phyloP scores from a whole-genome alignment of 2,888 invertebrate genomes.

The Ochlodes sylvanus region DNA sequence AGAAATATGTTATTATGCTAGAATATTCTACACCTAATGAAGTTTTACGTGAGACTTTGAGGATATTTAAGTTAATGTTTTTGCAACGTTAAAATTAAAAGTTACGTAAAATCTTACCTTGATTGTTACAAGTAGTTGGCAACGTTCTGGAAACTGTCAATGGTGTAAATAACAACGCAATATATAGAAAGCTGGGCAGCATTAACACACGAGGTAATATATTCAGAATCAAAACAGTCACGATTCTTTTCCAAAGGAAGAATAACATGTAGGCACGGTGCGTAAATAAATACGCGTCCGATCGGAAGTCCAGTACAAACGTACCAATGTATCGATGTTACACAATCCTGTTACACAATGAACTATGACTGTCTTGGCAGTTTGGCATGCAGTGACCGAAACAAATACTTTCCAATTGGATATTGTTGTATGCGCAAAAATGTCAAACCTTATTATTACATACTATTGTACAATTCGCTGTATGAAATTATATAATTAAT shows the following conservation, averaged over 20 bases:
- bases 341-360: conserved; percentile 68
- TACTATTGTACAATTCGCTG: background rate
- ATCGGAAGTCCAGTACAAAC: conserved; percentile 76
- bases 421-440: conserved; percentile 16
- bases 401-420: conserved; percentile 67
- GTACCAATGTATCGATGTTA: conserved; percentile 67
- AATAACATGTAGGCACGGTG: conserved; percentile 43
- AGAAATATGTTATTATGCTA: no score
- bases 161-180: background rate
- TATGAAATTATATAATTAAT: no score
- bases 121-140: no score
- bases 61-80: no score
- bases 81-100: no score
- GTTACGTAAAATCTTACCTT: no score
- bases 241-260: conserved; percentile 42
- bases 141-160: background rate
- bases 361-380: conserved; percentile 53
- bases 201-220: conserved; percentile 1
- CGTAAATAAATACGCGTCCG: conserved; percentile 59
- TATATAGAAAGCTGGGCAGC: background rate
- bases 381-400: conserved; percentile 63
- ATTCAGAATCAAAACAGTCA: conserved; percentile 39
- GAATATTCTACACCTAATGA: no score
- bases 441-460: conserved; percentile 1
- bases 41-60: no score